Percentiles rank a stretch among this genome's conserved stretches.
Evolutionary conservation across 2,888 invertebrate species (phyloP).

Genomic region (Gibbula magus): DNA sequence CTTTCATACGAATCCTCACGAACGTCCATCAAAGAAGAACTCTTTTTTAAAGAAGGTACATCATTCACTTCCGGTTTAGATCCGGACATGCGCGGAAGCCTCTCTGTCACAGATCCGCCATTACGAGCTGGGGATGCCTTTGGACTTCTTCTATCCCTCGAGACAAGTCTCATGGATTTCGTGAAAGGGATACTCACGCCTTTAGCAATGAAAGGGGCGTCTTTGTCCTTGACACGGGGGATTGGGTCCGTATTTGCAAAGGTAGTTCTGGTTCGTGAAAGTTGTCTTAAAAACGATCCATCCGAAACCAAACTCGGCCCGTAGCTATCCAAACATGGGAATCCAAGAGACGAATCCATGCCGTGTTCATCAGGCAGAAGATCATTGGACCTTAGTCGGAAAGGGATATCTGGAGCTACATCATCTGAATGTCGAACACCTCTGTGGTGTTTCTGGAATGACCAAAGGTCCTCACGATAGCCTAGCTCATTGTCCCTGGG

Average conservation of each 20-base stretch:
- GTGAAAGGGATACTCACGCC: background rate
- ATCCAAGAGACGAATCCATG: background rate
- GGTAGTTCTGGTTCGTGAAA: background rate
- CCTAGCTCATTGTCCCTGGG: constrained; percentile 34
- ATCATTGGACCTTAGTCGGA: background rate
- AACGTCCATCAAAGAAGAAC: background rate
- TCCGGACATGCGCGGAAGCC: constrained; percentile 1
- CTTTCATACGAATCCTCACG: background rate
- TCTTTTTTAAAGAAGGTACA: background rate
- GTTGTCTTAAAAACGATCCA: background rate
- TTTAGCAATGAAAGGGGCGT: background rate
- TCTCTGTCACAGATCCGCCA: background rate
- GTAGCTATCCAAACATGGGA: background rate
- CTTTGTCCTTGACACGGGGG: background rate
- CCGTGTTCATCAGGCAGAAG: background rate
- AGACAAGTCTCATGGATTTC: background rate
- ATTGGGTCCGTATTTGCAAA: background rate
- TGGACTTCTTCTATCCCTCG: background rate
- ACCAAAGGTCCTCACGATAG: constrained; percentile 36
- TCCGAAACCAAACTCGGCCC: background rate
- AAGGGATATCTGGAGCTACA: background rate
- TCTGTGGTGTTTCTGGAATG: constrained; percentile 37
- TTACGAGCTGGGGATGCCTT: too few species aligned
- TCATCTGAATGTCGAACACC: constrained; percentile 27
- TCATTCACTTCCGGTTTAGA: background rate